These are phyloP conservation scores for Oasisia sp. DNA, from an alignment of 2,888 invertebrate species.

Conservation along the genomic window DNA sequence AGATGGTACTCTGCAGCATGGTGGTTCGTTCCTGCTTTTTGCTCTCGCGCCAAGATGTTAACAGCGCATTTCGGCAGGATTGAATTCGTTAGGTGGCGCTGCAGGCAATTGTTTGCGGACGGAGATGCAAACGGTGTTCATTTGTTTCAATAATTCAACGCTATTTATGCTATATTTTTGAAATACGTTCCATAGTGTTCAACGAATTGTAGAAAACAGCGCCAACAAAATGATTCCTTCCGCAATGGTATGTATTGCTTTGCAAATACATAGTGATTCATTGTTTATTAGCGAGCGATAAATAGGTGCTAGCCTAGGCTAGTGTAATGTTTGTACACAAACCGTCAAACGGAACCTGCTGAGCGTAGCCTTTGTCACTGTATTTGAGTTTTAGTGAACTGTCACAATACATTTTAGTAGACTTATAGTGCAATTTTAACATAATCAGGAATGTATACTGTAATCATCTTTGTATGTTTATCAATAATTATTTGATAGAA, in stretches of 20 bases:
- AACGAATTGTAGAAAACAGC: background rate
- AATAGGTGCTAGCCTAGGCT: background rate
- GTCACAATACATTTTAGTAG: no score
- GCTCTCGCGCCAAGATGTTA: background rate
- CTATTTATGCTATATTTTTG: background rate
- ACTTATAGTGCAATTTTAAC: no score
- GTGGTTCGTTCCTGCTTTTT: background rate
- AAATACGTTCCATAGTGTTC: background rate
- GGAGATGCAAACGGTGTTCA: constrained; percentile 20
- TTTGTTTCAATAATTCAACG: background rate
- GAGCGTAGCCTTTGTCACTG: no score
- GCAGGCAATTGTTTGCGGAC: background rate
- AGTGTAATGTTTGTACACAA: background rate
- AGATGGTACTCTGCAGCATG: background rate
- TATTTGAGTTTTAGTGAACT: no score
- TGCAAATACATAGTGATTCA: background rate
- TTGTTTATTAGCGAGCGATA: background rate
- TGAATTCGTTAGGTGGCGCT: background rate
- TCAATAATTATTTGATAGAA: no score
- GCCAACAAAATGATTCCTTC: constrained; percentile 28
- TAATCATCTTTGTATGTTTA: no score
- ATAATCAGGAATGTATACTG: no score
- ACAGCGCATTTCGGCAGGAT: background rate
- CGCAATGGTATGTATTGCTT: constrained; percentile 27
- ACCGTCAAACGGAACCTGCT: background rate